phyloP scores from a whole-genome alignment of 2,888 invertebrate species.

The Parasteatoda lunata region DNA sequence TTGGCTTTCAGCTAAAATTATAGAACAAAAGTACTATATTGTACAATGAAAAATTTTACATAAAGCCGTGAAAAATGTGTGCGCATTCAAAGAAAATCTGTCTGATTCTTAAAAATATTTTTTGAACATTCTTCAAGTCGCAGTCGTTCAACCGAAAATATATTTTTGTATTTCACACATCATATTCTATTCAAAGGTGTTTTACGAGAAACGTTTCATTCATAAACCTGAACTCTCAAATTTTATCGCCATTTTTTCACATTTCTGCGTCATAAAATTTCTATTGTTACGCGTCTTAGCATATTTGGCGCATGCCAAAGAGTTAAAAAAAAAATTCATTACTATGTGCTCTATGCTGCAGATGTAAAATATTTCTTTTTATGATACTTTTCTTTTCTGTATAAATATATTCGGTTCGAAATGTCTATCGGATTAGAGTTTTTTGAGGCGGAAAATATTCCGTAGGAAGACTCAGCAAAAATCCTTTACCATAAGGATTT shows the following conservation, averaged over 20 bases:
- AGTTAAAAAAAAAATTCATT: conserved; percentile 16
- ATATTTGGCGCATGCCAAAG: conserved; percentile 37
- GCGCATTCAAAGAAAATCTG: no score
- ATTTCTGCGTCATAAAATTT: conserved; percentile 60
- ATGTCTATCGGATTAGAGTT: conserved; percentile 62
- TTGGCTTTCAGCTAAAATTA: no score
- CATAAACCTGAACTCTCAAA: conserved; percentile 30
- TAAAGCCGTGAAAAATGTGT: no score
- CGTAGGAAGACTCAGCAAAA: conserved; percentile 38
- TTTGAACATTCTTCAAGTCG: not conserved
- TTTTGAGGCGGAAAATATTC: conserved; percentile 60
- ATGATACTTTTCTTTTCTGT: conserved; percentile 45
- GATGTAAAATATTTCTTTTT: conserved; percentile 45
- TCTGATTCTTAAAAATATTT: no score
- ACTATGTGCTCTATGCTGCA: conserved; percentile 1
- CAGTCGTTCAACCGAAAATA: not conserved
- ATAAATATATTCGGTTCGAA: conserved; percentile 63
- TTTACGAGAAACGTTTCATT: conserved; percentile 45
- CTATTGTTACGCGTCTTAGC: conserved; percentile 52
- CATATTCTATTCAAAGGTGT: conserved; percentile 40
- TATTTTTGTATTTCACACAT: conserved; percentile 20
- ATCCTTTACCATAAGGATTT: conserved; percentile 49
- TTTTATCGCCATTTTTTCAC: conserved; percentile 27
- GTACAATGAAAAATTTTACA: no score
- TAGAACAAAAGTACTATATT: no score